Base-by-base conservation (phyloP, 2,888 invertebrate genomes). In the Drosophila siamana region DNA sequence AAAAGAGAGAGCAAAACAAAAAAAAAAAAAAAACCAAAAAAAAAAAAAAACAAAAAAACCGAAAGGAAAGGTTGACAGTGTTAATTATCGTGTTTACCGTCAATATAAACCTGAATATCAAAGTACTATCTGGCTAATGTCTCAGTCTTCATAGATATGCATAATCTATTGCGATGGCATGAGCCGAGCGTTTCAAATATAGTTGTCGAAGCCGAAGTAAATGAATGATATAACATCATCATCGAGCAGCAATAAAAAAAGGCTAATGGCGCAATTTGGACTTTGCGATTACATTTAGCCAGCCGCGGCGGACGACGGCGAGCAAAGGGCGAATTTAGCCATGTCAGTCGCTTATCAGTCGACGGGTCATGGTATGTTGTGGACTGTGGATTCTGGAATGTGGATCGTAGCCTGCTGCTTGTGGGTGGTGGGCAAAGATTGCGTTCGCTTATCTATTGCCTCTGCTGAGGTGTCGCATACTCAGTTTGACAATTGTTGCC, bases 371-470 rank as follows among this genome's bases (percentile, higher is more conserved):
- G 24, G 16, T 22, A n/a, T 24, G 54, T 22, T 40, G 40, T 47
- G 48, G 48, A 52, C 60, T 61, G 52, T 44, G 44, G 54, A 54
- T 13, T 54, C 19, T 57, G 43, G 54, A 55, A 9, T 16, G 19
- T 48, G 48, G 56, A 48, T 13, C 8, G 22, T 48, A 41, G 47
- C 30, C 48, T 8, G 41, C 19, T 38, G 16, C 4, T 2, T 40
- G 43, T 44, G 63, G 52, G 56, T 50, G 15, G 36, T 24, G 26
- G 15, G 52, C 80, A 76, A 76, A 22, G 76, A 63, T 59, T 80
- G 65, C 15, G 28, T 13, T 5, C 22, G 9, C 46, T 54, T 61
- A 61, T 61, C 61, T 33, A 9, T 15, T 8, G 38, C 2, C 52
- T 19, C 15, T n/a, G 33, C 19, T 50, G 51, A 19, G 57, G 52